Percentiles rank a stretch among this genome's conserved stretches.
Conservation (phyloP, 92 coral and sea anemone species). For the Porites cylindrica region DNA sequence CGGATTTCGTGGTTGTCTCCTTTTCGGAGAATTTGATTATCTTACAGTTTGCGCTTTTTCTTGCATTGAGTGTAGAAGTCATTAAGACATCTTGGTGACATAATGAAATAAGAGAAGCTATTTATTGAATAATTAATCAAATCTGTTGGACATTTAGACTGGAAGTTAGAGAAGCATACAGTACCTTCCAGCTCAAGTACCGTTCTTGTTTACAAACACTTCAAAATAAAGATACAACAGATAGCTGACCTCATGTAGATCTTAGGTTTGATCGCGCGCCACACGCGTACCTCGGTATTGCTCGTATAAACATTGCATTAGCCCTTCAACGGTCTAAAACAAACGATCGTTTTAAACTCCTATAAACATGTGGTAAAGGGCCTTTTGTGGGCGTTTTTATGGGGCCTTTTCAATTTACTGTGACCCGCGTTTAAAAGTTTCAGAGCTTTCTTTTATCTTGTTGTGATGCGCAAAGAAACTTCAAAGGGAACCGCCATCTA, state of each 20-base stretch:
- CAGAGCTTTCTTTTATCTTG: conserved; percentile 67
- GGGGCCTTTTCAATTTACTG: conserved; percentile 35
- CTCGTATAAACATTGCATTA: background rate
- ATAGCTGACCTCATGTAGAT: conserved; percentile 33
- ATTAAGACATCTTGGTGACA: conserved; percentile 89
- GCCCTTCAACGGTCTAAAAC: conserved; percentile 3
- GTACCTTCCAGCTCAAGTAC: background rate
- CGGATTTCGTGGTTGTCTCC: background rate
- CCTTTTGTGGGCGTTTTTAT: conserved; percentile 45
- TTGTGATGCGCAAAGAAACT: conserved; percentile 73
- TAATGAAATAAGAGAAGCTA: conserved; percentile 85
- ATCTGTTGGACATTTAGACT: conserved; percentile 66
- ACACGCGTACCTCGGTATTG: background rate
- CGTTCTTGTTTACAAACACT: conserved; percentile 46
- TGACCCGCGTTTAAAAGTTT: conserved; percentile 63
- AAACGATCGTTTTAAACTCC: conserved; percentile 28
- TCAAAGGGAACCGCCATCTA: conserved; percentile 91
- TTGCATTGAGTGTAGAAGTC: conserved; percentile 69
- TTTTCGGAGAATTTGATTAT: conserved; percentile 12
- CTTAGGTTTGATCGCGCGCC: background rate
- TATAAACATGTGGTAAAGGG: conserved; percentile 27
- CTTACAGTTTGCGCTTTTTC: conserved; percentile 9
- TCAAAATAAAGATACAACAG: conserved; percentile 30
- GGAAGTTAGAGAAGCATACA: conserved; percentile 9
- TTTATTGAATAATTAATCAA: conserved; percentile 92